A percentile compares a stretch with the other conserved stretches of the same genome.
Evolutionary conservation across 2,113 vertebrate genomes (phyloP).

Genomic region (Nyctereutes procyonoides): DNA sequence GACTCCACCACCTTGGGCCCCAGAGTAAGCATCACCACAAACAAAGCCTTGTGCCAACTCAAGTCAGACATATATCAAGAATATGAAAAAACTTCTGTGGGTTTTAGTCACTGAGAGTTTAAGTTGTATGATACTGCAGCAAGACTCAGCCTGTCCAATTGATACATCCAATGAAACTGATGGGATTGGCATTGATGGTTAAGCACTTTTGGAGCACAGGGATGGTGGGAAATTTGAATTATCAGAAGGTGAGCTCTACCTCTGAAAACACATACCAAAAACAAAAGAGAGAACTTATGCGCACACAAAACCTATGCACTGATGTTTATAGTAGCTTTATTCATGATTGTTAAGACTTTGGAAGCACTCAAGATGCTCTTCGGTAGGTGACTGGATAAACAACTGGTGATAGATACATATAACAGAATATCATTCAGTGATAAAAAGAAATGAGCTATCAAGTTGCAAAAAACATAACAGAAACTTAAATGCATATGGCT

Average conservation of each 20-base stretch:
- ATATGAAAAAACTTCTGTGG: background rate
- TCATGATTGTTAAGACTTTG: background rate
- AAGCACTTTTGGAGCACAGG: background rate
- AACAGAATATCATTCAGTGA: background rate
- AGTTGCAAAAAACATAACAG: background rate
- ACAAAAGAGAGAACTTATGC: background rate
- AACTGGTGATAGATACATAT: background rate
- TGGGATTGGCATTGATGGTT: background rate
- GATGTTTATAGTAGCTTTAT: background rate
- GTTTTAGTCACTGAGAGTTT: background rate
- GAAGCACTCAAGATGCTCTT: background rate
- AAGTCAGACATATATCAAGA: background rate
- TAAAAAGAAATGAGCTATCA: background rate
- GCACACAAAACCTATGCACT: background rate
- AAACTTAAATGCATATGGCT: background rate
- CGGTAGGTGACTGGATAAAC: background rate
- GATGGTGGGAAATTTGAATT: background rate
- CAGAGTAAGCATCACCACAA: background rate
- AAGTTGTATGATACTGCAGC: background rate
- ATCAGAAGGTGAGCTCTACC: background rate
- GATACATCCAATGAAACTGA: background rate
- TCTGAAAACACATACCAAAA: background rate
- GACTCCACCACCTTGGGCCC: rapidly evolving
- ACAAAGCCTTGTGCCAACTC: background rate
- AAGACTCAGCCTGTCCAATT: background rate